phyloP scores from a whole-genome alignment of 2,113 vertebrate species.

The Aplodontia rufa region DNA sequence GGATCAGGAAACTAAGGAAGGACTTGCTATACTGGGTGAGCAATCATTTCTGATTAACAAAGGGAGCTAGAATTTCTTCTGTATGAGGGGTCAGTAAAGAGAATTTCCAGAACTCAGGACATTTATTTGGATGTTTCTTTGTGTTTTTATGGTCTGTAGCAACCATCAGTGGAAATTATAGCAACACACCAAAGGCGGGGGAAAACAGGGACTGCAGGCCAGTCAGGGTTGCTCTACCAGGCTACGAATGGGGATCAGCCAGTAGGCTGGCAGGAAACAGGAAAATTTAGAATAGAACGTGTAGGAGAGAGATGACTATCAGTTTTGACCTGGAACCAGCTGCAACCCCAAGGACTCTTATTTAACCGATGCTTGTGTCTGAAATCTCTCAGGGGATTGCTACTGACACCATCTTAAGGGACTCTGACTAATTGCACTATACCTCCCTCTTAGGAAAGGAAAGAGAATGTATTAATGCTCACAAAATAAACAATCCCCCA shows the following conservation, averaged over 20 bases:
- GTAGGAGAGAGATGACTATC: neutral
- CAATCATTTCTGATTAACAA: neutral
- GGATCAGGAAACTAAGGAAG: neutral
- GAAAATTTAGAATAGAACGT: neutral
- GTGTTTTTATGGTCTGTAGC: neutral
- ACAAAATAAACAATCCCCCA: neutral
- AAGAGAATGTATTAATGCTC: neutral
- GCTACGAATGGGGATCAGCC: neutral
- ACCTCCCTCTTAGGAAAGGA: neutral
- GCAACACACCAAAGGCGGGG: neutral
- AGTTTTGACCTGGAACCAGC: neutral
- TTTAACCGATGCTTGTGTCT: neutral
- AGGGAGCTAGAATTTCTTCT: neutral
- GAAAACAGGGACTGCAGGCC: neutral
- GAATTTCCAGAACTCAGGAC: neutral
- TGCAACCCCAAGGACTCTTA: neutral
- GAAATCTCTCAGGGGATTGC: neutral
- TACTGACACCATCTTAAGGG: neutral
- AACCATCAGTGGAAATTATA: neutral
- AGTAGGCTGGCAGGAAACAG: neutral
- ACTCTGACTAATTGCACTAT: neutral
- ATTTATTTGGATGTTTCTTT: neutral
- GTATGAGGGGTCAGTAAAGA: neutral
- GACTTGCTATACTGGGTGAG: neutral
- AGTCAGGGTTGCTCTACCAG: neutral